Evolutionary conservation across 2,113 vertebrate genomes (phyloP), one percentile per base, ranked within the genome.

Genomic region (Bathybates hornii): DNA sequence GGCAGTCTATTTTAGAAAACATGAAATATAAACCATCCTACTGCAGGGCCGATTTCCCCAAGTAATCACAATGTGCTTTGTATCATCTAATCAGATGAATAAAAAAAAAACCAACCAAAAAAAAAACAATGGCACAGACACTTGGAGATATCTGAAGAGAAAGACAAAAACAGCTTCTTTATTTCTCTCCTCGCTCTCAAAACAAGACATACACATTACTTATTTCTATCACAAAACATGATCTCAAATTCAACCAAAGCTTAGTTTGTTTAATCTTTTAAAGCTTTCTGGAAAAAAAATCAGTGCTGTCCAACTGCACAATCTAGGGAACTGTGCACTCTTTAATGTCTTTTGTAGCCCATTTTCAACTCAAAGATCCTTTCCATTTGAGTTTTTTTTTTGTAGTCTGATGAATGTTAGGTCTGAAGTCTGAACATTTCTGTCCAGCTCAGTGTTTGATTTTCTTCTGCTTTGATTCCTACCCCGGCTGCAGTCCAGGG

Each of bases 391-490:
- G 57, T 66, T 86, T 85, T 86, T 79, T 29, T 86, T 81, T 76
- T 92, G 85, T 66, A 83, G 76, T 76, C 68, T 63, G 83, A 90
- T 81, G 89, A 89, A 91, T 80, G 81, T 89, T 88, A 41, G 36
- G 68, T 86, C 88, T 88, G 73, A 89, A 82, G 85, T 87, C 90
- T 79, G 83, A 92, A 88, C 19, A 89, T 83, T 85, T 80, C 48
- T 86, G 83, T 73, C 38, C 34, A 54, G 66, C 66, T 86, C 79
- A 71, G 50, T 32, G 52, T 45, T 90, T 48, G 59, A 82, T 86
- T 85, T 86, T 76, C 43, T 87, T 38, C 48, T 73, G 16, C 81
- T 91, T 88, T 91, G 84, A 93, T 87, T 87, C 59, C 24, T 43
- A 68, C 71, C 61, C 21, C 11, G 43, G 87, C 80, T 84, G 86